Conservation (phyloP, 2,113 vertebrate genomes). For the Tenebrosternarchus preto region DNA sequence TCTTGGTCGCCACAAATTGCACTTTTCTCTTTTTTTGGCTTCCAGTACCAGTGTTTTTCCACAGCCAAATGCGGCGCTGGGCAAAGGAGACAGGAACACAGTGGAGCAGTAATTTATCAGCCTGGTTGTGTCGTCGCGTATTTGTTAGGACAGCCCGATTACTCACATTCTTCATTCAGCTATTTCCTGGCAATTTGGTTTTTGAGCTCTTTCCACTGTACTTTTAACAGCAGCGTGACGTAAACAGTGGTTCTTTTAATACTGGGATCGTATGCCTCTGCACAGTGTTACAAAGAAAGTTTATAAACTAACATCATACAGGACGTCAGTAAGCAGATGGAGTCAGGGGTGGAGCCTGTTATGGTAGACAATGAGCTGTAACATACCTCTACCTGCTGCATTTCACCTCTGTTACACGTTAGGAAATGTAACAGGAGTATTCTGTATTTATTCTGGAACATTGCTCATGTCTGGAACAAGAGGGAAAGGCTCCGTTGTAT, state of each 20-base stretch:
- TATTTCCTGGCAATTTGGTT: not conserved
- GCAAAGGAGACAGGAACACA: not conserved
- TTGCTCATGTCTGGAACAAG: not conserved
- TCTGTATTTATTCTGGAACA: not conserved
- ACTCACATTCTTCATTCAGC: not conserved
- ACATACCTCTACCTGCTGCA: not conserved
- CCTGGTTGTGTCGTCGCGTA: not conserved
- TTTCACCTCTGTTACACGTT: not conserved
- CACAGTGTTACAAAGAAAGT: not conserved
- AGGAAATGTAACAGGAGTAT: not conserved
- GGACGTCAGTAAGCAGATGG: not conserved
- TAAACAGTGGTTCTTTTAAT: not conserved
- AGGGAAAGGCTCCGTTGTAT: not conserved
- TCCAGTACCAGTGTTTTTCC: constrained; percentile 18
- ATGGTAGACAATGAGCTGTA: not conserved
- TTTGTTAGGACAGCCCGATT: not conserved
- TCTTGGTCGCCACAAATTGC: constrained; percentile 34
- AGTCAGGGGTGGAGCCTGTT: not conserved
- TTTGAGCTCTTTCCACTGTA: not conserved
- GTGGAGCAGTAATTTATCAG: constrained; percentile 11
- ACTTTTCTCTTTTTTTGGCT: not conserved
- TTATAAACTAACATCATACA: not conserved
- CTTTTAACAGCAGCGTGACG: not conserved
- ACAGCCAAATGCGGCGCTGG: not conserved
- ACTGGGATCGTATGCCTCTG: not conserved